A percentile compares a stretch with the other conserved stretches of the same genome.
Conservation (phyloP, 2,113 vertebrate species). For the Planiliza haematocheilus region DNA sequence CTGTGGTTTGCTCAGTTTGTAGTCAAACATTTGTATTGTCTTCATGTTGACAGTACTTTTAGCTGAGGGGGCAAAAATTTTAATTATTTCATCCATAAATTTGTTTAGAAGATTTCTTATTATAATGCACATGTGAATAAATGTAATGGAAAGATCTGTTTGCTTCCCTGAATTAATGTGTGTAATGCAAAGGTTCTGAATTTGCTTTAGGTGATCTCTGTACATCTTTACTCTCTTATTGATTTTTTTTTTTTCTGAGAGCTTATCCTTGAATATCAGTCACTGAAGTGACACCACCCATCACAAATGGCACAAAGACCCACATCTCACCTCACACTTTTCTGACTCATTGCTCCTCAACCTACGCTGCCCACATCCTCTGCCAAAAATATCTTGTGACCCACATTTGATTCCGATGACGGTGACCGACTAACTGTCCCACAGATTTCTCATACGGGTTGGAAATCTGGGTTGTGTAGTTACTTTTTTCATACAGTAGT, state of each 20-base stretch:
- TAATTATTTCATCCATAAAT: too few species aligned
- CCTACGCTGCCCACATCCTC: slow-evolving; percentile 3
- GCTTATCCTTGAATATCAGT: background rate
- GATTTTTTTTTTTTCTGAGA: background rate
- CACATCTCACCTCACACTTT: slow-evolving; percentile 28
- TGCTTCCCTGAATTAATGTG: background rate
- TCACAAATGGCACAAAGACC: slow-evolving; percentile 24
- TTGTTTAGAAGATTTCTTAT: too few species aligned
- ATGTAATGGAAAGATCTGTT: background rate
- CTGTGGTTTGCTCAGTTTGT: too few species aligned
- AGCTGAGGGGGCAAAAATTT: too few species aligned
- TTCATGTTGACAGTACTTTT: too few species aligned
- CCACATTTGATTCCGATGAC: slow-evolving; percentile 26
- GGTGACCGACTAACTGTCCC: slow-evolving; percentile 3
- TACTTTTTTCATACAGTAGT: slow-evolving; percentile 4
- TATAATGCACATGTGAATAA: too few species aligned
- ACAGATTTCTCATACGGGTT: slow-evolving; percentile 27
- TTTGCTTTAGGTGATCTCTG: too few species aligned
- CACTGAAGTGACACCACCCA: background rate
- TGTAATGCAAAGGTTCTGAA: background rate
- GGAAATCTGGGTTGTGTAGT: slow-evolving; percentile 23
- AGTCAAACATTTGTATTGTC: too few species aligned
- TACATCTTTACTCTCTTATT: too few species aligned
- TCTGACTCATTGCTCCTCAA: slow-evolving; percentile 31
- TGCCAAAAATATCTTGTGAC: slow-evolving; percentile 37